Conservation (phyloP, 2,113 vertebrate species). For the Numenius arquata region DNA sequence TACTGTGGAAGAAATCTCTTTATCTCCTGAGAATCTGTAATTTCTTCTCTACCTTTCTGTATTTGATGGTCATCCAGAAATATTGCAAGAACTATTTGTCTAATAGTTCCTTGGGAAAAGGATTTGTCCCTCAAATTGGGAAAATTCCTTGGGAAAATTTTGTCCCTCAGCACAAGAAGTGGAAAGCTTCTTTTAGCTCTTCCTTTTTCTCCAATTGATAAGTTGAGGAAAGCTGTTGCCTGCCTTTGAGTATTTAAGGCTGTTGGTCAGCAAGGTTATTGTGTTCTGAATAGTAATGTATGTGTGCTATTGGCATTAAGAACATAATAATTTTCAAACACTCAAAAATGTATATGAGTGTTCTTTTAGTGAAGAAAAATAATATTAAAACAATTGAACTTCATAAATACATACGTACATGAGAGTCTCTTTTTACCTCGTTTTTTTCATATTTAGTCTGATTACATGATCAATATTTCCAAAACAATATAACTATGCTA, state of each 20-base stretch:
- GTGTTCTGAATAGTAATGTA: background rate
- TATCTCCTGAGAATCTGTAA: background rate
- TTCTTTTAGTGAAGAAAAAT: background rate
- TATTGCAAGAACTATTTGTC: background rate
- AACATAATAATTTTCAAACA: background rate
- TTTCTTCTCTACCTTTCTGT: background rate
- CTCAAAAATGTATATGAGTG: background rate
- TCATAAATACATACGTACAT: background rate
- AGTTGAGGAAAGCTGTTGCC: background rate
- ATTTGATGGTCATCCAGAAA: background rate
- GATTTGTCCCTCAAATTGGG: accelerated
- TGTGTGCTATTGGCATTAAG: background rate
- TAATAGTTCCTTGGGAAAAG: background rate
- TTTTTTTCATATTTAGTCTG: background rate
- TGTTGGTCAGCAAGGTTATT: background rate
- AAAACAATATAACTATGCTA: background rate
- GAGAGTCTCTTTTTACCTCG: background rate
- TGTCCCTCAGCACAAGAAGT: background rate
- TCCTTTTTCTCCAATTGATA: background rate
- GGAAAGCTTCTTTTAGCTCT: background rate
- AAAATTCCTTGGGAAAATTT: too few relatives aligned
- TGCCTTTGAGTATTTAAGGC: background rate
- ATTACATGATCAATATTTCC: background rate
- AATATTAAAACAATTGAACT: background rate
- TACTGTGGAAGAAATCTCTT: background rate